These are phyloP conservation scores for Semotilus atromaculatus DNA, from an alignment of 2,797 vertebrate genomes.

Conservation along the genomic window DNA sequence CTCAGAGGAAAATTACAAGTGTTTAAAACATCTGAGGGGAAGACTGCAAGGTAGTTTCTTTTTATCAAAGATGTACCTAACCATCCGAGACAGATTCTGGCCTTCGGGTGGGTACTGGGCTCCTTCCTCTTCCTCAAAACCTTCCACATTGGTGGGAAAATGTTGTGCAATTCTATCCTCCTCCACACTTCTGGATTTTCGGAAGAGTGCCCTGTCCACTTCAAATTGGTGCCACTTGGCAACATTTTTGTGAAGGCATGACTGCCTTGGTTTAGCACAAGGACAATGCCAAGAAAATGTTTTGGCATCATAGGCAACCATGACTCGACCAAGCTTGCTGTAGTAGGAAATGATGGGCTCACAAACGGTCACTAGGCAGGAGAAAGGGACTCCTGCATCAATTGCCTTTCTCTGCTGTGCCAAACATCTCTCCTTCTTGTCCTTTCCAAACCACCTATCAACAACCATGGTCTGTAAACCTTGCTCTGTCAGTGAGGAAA, in stretches of 20 bases:
- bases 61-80: not conserved
- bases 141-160: not conserved
- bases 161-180: not conserved
- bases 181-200: not conserved
- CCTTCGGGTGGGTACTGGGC: not conserved
- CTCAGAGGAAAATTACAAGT: not conserved
- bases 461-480: conserved; percentile 22
- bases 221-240: conserved; percentile 39
- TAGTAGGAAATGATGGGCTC: conserved; percentile 26
- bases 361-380: conserved; percentile 1
- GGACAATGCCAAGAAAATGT: conserved; percentile 34
- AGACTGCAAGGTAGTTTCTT: not conserved
- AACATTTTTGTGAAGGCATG: conserved; percentile 41
- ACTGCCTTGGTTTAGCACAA: conserved; percentile 30
- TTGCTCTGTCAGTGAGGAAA: not conserved
- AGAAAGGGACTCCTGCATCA: not conserved
- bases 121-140: not conserved
- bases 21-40: not conserved
- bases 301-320: conserved; percentile 28
- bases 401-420: not conserved
- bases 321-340: conserved; percentile 22
- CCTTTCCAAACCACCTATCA: conserved; percentile 38
- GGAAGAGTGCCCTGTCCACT: not conserved
- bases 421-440: conserved; percentile 7
- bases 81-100: conserved; percentile 4